A percentile compares a stretch with the other conserved stretches of the same genome.
These are phyloP conservation scores for Pantherophis vulpinus DNA, from an alignment of 2,797 vertebrate genomes.

Conservation along the genomic window DNA sequence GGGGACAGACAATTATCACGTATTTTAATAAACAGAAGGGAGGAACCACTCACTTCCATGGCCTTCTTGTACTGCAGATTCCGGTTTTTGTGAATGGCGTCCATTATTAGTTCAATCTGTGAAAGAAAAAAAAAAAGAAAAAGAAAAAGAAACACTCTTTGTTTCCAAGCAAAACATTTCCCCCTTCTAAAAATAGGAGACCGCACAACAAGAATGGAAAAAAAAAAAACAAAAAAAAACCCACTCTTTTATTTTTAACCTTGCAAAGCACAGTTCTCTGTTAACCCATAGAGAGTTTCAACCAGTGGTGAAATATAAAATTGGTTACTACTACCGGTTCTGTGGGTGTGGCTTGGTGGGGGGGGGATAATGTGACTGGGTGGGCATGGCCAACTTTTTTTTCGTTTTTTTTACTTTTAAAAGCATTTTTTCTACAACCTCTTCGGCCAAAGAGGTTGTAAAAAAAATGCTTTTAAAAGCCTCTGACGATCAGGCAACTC, in stretches of 20 bases:
- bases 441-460: too few species aligned
- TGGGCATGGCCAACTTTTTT: too few species aligned
- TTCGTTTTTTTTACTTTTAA: too few species aligned
- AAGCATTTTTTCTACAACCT: too few species aligned
- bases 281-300: background rate
- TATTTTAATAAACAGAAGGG: background rate
- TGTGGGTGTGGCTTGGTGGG: too few species aligned
- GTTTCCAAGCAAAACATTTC: background rate
- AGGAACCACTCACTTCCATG: slow-evolving; percentile 80
- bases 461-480: too few species aligned
- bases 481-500: too few species aligned
- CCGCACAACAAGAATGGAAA: background rate
- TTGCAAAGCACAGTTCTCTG: background rate
- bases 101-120: slow-evolving; percentile 89
- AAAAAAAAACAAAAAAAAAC: too few species aligned
- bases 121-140: slow-evolving; percentile 42
- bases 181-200: background rate
- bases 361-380: too few species aligned
- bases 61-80: slow-evolving; percentile 87
- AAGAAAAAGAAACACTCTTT: background rate
- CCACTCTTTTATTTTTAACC: background rate
- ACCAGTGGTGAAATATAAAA: too few species aligned
- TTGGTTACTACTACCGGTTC: too few species aligned
- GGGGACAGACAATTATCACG: background rate
- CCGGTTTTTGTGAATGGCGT: slow-evolving; percentile 87